These are phyloP conservation scores for Phrynosoma platyrhinos DNA, from an alignment of 2,113 vertebrate species.

Conservation along the genomic window DNA sequence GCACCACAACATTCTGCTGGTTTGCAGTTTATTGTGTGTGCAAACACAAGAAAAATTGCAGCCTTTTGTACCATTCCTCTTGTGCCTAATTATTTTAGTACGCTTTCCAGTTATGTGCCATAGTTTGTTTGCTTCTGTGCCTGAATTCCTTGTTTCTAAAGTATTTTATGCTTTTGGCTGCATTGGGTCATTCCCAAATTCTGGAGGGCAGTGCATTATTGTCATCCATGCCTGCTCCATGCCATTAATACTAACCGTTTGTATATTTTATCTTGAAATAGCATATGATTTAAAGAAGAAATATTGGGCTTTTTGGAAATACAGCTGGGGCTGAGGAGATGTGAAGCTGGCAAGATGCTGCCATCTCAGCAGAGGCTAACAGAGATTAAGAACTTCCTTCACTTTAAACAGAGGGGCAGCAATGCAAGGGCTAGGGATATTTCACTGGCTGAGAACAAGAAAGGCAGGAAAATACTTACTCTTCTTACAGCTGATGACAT, in stretches of 20 bases:
- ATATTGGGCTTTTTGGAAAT: too few relatives aligned
- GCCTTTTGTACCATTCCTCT: background rate
- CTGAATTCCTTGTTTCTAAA: background rate
- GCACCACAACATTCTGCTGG: too few relatives aligned
- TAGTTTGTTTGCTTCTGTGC: background rate
- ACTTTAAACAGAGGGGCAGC: too few relatives aligned
- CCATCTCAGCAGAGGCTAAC: background rate
- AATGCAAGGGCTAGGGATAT: too few relatives aligned
- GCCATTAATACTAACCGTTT: fast-evolving
- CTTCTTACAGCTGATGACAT: background rate
- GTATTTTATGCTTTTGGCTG: background rate
- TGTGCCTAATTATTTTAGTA: fast-evolving
- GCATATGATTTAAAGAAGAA: too few relatives aligned
- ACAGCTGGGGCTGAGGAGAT: too few relatives aligned
- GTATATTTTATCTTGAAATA: too few relatives aligned
- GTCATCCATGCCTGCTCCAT: too few relatives aligned
- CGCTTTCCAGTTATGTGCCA: background rate
- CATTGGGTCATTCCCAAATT: background rate
- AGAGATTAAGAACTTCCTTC: background rate
- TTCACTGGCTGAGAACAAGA: background rate
- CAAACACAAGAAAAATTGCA: background rate
- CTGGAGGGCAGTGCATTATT: background rate
- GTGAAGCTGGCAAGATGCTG: too few relatives aligned
- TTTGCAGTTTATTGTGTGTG: background rate
- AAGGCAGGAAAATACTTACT: background rate